Base-by-base conservation (phyloP, 2,797 vertebrate genomes). In the Coranthus polyacanthus region DNA sequence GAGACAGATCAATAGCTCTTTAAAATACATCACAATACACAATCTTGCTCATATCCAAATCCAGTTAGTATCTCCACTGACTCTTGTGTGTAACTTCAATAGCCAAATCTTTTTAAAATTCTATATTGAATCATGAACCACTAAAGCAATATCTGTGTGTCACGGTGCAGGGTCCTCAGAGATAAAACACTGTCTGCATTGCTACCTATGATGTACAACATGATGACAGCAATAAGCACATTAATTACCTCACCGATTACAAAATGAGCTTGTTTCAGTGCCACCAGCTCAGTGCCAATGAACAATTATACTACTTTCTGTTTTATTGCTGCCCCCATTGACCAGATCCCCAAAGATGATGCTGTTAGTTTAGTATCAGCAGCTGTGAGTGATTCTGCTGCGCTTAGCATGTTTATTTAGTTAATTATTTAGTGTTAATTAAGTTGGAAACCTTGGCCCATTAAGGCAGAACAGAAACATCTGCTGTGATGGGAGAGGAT, bases 371-470 rank as follows among this genome's bases (percentile, higher is more conserved):
- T 32, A 37, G 36, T 52, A 20, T 59, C 66, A 63, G 65, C 17
- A 9, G 52, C 53, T 60, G 75, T 63, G 50, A 66, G 61, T 66
- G 62, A 49, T 60, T 72, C 74, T 74, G 50, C 65, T 60, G 69
- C 47, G 57, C 50, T 79, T 72, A 53, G 76, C 76, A 72, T 88
- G 82, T 92, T 87, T 91, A 84, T 88, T 86, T 78, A 79, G 77
- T 87, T 88, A 89, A 92, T 92, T 88, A 91, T 91, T 89, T 86
- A 86, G 75, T 81, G 87, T 90, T 91, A 89, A 92, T 89, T 90
- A 90, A 90, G 85, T 89, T 88, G 80, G 85, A 91, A 87, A 82
- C 78, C 79, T 88, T 82, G 74, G 53, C 82, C 66, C n/a, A 57
- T 85, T 85, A 90, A 90, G 75, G 79, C 86, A 89, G 81, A 88